Conservation (phyloP, 2,113 vertebrate genomes). For the Proterorhinus semilunaris region DNA sequence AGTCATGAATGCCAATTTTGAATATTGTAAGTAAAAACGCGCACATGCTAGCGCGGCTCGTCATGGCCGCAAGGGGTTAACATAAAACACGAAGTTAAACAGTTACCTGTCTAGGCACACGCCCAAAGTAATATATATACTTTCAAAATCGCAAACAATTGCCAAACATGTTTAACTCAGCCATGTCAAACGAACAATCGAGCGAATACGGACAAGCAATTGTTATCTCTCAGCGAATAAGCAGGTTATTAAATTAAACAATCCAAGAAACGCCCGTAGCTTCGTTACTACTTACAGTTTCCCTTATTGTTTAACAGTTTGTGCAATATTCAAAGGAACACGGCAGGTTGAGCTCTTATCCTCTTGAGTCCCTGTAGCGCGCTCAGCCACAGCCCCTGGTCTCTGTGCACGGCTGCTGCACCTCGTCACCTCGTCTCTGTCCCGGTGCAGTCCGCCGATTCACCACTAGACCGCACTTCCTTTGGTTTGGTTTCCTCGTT, state of each 20-base stretch:
- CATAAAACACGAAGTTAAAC: conserved; percentile 12
- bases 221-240: neutral
- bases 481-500: neutral
- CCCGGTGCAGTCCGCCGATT: no score
- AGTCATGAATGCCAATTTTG: neutral
- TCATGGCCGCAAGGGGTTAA: neutral
- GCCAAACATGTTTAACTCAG: conserved; percentile 2
- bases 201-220: neutral
- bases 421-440: neutral
- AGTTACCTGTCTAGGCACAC: conserved; percentile 55
- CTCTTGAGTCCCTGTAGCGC: neutral
- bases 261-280: neutral
- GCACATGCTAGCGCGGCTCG: neutral
- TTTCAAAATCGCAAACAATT: conserved; percentile 27
- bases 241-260: neutral
- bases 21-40: neutral
- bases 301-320: neutral
- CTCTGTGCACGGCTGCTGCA: conserved; percentile 2
- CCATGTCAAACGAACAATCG: neutral
- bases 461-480: no score
- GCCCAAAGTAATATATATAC: conserved; percentile 5
- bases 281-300: neutral
- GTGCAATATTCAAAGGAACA: neutral
- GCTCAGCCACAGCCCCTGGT: no score
- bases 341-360: neutral